Evolutionary conservation across 2,113 vertebrate genomes (phyloP).

Genomic region (Equus przewalskii): DNA sequence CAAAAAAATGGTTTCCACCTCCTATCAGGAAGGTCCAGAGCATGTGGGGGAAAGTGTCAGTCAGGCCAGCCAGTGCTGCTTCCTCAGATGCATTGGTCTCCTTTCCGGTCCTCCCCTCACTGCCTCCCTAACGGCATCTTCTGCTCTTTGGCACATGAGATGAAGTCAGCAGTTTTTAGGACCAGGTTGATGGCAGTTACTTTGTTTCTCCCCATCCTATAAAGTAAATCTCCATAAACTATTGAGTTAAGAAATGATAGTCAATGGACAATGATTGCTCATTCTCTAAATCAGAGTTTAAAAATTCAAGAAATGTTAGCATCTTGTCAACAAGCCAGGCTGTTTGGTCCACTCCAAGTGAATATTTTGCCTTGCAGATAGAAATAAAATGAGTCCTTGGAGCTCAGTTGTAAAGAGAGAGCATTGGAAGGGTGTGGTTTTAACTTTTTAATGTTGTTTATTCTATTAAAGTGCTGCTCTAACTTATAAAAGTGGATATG

Average conservation of each 20-base stretch:
- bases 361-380: constrained; percentile 34
- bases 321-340: not conserved
- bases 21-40: not conserved
- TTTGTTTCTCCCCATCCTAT: constrained; percentile 12
- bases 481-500: not conserved
- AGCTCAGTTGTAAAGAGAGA: not conserved
- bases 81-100: not conserved
- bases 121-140: not conserved
- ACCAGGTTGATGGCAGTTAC: not conserved
- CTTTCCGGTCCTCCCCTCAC: not conserved
- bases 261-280: constrained; percentile 61
- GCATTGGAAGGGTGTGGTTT: constrained; percentile 23
- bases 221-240: not conserved
- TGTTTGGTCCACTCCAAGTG: not conserved
- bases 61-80: not conserved
- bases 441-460: not conserved
- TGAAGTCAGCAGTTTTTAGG: not conserved
- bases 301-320: constrained; percentile 51
- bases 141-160: not conserved
- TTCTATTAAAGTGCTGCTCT: constrained; percentile 16
- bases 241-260: not conserved
- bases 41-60: not conserved
- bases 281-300: not conserved
- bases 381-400: constrained; percentile 30
- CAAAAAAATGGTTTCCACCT: not conserved